phyloP scores from a whole-genome alignment of 2,888 invertebrate species.

The Lasius platythorax region DNA sequence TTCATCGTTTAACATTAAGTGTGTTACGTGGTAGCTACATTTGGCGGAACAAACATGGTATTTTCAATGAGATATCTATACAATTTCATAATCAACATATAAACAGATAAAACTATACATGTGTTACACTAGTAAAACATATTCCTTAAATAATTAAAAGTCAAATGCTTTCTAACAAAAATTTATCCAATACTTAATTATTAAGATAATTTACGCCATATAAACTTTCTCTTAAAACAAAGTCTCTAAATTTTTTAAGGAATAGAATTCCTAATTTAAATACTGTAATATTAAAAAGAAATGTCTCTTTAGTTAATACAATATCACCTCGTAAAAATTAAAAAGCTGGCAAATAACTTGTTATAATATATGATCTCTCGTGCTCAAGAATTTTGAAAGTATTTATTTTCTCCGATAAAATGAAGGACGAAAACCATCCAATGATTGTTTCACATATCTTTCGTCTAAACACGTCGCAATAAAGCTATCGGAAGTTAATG shows the following conservation, averaged over 20 bases:
- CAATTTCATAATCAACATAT: not conserved
- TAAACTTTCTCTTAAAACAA: not conserved
- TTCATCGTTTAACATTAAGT: constrained; percentile 53
- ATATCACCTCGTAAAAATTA: not conserved
- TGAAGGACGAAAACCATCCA: constrained; percentile 15
- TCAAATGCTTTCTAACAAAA: not conserved
- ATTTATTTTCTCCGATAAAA: constrained; percentile 24
- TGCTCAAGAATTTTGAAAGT: not conserved
- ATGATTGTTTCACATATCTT: not conserved
- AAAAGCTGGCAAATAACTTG: not conserved
- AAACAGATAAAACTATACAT: not conserved
- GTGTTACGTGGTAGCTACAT: constrained; percentile 6
- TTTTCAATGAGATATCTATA: constrained; percentile 22
- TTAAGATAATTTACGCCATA: not conserved
- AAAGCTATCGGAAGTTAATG: constrained; percentile 54
- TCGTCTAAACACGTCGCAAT: constrained; percentile 39
- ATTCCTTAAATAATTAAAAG: not conserved
- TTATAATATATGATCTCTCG: not conserved
- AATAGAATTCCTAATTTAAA: not conserved
- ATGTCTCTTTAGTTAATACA: not conserved
- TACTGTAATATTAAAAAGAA: not conserved
- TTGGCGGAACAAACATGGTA: constrained; percentile 18
- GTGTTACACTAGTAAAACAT: not conserved
- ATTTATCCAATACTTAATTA: not conserved
- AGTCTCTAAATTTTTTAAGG: not conserved